phyloP scores from a whole-genome alignment of 2,113 vertebrate species.

The Apaloderma vittatum region DNA sequence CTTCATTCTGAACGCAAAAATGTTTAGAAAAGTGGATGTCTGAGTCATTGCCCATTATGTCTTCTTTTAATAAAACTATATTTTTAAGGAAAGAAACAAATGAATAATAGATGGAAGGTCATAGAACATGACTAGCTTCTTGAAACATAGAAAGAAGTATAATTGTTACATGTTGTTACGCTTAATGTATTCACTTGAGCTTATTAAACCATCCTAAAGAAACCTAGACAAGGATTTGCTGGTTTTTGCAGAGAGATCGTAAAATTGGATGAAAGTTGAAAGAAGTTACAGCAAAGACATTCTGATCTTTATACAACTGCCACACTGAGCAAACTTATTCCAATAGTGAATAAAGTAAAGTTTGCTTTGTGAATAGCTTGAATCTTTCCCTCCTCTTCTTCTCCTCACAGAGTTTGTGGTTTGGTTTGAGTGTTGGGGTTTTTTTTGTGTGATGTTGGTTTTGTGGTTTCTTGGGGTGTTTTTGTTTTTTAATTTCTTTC shows the following conservation, averaged over 20 bases:
- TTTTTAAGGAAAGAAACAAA: background rate
- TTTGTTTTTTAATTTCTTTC: background rate
- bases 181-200: background rate
- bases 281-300: background rate
- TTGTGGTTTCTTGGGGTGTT: no score
- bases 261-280: background rate
- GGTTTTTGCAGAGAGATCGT: background rate
- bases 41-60: background rate
- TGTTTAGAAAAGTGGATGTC: background rate
- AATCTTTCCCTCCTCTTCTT: background rate
- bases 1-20: background rate
- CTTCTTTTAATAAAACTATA: background rate
- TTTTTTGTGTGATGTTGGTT: no score
- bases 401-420: background rate
- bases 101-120: background rate
- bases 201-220: background rate
- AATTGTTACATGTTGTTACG: background rate
- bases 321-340: background rate
- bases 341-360: background rate
- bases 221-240: background rate
- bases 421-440: no score
- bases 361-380: background rate
- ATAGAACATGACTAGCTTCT: background rate
- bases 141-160: background rate
- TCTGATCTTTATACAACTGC: background rate